Base-by-base conservation (phyloP, 2,797 vertebrate genomes). In the Borostomias antarcticus region DNA sequence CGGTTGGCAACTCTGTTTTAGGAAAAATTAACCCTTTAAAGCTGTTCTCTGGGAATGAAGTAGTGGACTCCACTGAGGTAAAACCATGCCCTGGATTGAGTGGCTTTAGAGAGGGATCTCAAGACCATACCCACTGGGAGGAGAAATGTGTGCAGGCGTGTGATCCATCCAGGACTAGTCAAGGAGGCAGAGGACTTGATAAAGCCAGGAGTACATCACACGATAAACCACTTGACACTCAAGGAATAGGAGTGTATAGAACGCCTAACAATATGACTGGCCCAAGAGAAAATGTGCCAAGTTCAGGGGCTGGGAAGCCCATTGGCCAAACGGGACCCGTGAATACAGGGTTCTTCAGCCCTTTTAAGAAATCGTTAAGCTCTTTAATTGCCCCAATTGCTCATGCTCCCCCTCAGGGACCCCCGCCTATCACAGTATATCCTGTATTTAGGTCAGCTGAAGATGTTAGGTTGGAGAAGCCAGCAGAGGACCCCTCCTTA, bases 361-460 rank as follows among this genome's bases (percentile, higher is more conserved):
- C 95, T 4, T 92, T 98, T 15, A 95, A 89, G 68, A 98, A 95
- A 74, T 96, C 95, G 19, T 84, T 96, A 59, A 95, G 92, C 85
- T 94, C 94, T 5, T 70, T 97, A 54, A 91, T 97, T 40, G 80
- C 91, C 74, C 84, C 89, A 76, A 80, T 89, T 66, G 59, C 75
- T 1, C 86, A 88, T 7, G 29, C 89, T 74, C 85, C 75, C 73
- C 68, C 79, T 75, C 92, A 85, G 80, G 90, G 75, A 82, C 82
- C 88, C 62, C 72, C 11, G 47, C 87, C 82, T 50, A 62, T 87
- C 26, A 84, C 77, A 75, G 92, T 92, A 71, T 92, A 88, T 83
- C 89, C 92, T 64, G 82, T 80, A 47, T 92, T 86, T 72, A 90
- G 89, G 61, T 87, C 91, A 32, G 85, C 93, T 58, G 92, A 93